Percentiles rank a stretch among this genome's conserved stretches.
Conservation (phyloP, 2,888 invertebrate species). For the Allacma fusca region DNA sequence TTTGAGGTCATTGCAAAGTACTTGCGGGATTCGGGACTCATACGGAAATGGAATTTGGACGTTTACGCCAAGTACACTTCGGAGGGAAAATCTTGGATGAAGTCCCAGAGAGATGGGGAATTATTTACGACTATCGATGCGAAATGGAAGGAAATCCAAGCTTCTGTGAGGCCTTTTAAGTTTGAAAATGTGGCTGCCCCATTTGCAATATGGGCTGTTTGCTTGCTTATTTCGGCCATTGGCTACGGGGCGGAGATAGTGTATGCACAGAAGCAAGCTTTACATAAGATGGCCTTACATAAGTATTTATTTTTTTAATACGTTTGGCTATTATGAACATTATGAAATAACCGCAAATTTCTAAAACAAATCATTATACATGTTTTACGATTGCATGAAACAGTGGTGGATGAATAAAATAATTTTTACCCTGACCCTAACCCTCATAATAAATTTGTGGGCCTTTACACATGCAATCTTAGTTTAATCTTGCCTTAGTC, state of each 20-base stretch:
- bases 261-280: background rate
- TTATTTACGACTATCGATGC: background rate
- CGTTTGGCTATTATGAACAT: no score
- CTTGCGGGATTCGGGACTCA: conserved; percentile 10
- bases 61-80: background rate
- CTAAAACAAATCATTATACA: no score
- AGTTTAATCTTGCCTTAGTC: no score
- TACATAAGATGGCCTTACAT: no score
- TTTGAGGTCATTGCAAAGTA: background rate
- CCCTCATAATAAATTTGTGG: no score
- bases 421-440: no score
- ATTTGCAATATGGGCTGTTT: conserved; percentile 4
- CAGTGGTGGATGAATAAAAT: no score
- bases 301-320: no score
- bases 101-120: background rate
- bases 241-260: background rate
- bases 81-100: conserved; percentile 23
- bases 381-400: no score
- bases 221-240: conserved; percentile 1
- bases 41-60: conserved; percentile 6
- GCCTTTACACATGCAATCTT: no score
- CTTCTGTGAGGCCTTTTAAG: background rate
- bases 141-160: background rate
- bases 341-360: no score
- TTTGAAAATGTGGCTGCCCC: background rate